Evolutionary conservation across 2,888 invertebrate species (phyloP), one percentile per base, ranked within the genome.

Genomic region (Endomychus coccineus): DNA sequence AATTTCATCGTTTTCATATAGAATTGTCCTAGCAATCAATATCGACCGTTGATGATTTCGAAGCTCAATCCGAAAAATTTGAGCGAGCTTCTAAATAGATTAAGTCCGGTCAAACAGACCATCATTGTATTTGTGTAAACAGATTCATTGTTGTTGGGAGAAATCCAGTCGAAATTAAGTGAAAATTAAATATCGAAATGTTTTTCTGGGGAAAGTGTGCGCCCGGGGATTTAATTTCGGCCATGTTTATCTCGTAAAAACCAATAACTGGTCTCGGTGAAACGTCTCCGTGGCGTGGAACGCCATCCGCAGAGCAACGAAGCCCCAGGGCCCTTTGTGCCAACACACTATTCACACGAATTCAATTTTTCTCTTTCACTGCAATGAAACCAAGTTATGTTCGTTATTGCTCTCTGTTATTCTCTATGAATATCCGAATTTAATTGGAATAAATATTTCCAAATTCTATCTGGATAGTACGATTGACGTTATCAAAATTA

Each of bases 181-280:
- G 52, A 53, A 59, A 64, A 64, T 64, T 64, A 64, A 62, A 64
- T 62, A 63, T 59, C 61, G 64, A 64, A 62, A 64, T 63, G 62
- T 63, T 63, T 63, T 64, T 61, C 59, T 59, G 57, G 43, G 45
- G 49, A 37, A 56, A 56, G 59, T 58, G 59, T 59, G 50, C 58
- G 62, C 63, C 60, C 48, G 52, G 55, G 64, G 63, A 63, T 62
- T 64, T 62, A 64, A 64, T 64, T 64, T 64, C 58, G 62, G 51
- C 59, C 62, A 63, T 64, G 64, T 64, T 64, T 64, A 59, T 60
- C 63, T 60, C 63, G 64, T 65, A 65, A 65, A 65, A 65, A 64
- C 62, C 64, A 64, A 64, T 64, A 65, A 63, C 63, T 56, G 34
- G 39, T 34, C 31, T 39, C 19, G 23, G 28, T 38, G 38, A 19